Evolutionary conservation across 2,113 vertebrate genomes (phyloP).

Genomic region (Gasterosteus nipponicus): DNA sequence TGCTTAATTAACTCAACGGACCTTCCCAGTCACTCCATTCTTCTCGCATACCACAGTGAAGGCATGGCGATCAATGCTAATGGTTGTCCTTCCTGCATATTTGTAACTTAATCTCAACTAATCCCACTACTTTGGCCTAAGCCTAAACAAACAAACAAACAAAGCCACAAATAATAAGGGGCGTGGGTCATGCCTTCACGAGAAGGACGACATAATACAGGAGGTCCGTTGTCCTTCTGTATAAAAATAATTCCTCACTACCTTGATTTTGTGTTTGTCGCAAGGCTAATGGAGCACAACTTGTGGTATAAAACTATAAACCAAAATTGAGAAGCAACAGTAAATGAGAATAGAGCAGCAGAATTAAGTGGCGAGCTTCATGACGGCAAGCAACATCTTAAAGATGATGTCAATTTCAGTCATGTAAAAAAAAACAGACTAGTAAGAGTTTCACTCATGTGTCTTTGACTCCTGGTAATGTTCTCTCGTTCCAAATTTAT

Average conservation of each 20-base stretch:
- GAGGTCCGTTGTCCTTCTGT: neutral
- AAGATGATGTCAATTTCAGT: neutral
- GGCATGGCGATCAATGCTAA: no score
- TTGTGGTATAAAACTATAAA: neutral
- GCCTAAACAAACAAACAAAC: no score
- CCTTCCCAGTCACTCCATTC: no score
- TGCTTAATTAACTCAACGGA: no score
- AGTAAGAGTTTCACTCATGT: conserved; percentile 1
- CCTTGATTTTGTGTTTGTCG: neutral
- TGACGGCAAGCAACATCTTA: neutral
- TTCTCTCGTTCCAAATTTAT: neutral
- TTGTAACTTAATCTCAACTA: no score
- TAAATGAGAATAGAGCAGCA: neutral
- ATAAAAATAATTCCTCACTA: neutral
- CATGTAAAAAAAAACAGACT: neutral
- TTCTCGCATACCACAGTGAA: no score
- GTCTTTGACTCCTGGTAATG: neutral
- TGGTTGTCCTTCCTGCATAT: no score
- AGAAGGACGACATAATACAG: neutral
- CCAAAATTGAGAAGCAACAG: neutral
- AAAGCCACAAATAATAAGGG: no score
- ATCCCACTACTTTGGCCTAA: no score
- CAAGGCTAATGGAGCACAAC: neutral
- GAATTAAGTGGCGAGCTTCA: neutral
- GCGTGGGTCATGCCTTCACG: no score